Evolutionary conservation across 1,140 invertebrate genomes (phyloP).

Genomic region (Drosophila subpulchrella): DNA sequence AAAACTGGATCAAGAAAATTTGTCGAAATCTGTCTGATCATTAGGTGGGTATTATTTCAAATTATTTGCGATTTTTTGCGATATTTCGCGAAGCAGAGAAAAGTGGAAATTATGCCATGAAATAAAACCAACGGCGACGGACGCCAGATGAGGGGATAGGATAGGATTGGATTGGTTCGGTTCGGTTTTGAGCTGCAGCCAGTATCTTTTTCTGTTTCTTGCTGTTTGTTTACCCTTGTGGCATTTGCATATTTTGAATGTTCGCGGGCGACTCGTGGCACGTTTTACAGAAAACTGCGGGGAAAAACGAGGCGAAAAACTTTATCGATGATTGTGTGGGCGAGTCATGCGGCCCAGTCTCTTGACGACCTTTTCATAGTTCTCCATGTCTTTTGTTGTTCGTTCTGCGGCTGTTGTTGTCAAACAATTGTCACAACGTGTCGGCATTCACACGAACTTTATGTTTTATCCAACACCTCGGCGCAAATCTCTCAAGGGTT

Average conservation of each 20-base stretch:
- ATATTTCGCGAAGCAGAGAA: constrained; percentile 33
- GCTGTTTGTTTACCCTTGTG: constrained; percentile 47
- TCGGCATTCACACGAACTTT: constrained; percentile 84
- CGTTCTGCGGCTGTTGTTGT: constrained; percentile 57
- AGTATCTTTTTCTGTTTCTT: constrained; percentile 15
- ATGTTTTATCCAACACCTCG: constrained; percentile 79
- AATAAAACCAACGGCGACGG: constrained; percentile 2
- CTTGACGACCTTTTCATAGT: constrained; percentile 66
- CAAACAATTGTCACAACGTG: constrained; percentile 82
- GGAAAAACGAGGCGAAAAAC: constrained; percentile 40
- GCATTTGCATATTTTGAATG: constrained; percentile 78
- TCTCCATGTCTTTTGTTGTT: constrained; percentile 36
- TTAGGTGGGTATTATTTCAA: no score
- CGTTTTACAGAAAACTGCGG: constrained; percentile 55
- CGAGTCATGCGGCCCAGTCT: constrained; percentile 52
- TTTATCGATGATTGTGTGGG: constrained; percentile 71
- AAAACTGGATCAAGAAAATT: no score
- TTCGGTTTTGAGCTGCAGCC: constrained; percentile 4
- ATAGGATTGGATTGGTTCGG: constrained; percentile 20
- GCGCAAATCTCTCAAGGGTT: constrained; percentile 45
- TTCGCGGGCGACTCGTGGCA: constrained; percentile 72
- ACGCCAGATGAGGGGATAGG: constrained; percentile 39
- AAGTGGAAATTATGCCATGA: constrained; percentile 27
- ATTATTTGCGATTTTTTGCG: background rate
- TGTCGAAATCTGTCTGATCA: no score